A percentile compares a stretch with the other conserved stretches of the same genome.
Conservation (phyloP, 2,888 invertebrate species). For the Rhogogaster chlorosoma region DNA sequence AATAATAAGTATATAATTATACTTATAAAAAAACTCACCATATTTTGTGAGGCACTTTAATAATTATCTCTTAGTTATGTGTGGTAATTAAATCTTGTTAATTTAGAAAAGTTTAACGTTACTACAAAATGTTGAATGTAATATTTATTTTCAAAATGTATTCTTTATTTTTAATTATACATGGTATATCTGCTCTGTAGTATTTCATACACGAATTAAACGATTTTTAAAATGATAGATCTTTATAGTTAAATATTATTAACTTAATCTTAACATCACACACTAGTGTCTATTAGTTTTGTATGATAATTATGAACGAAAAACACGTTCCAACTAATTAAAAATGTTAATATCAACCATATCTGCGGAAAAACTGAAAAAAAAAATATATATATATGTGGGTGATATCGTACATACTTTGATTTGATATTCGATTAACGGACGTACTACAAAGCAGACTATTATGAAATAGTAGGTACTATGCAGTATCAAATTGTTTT, state of each 20-base stretch:
- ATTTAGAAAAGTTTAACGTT: slow-evolving; percentile 32
- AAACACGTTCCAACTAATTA: neutral
- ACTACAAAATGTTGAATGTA: slow-evolving; percentile 43
- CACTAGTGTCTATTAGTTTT: neutral
- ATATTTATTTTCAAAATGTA: slow-evolving; percentile 46
- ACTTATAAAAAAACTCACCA: slow-evolving; percentile 17
- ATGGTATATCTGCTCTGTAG: slow-evolving; percentile 30
- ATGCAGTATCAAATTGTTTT: slow-evolving; percentile 1
- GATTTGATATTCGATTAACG: neutral
- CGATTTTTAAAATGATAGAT: neutral
- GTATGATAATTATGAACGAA: neutral
- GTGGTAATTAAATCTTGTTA: slow-evolving; percentile 7
- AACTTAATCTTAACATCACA: slow-evolving; percentile 1
- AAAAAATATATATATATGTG: neutral
- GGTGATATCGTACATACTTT: neutral
- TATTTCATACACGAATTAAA: slow-evolving; percentile 14
- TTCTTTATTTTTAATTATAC: slow-evolving; percentile 9
- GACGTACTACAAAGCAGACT: slow-evolving; percentile 29
- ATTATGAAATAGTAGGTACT: neutral
- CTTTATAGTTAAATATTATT: neutral
- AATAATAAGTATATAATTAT: slow-evolving; percentile 32
- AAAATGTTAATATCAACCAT: neutral
- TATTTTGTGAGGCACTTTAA: slow-evolving; percentile 3
- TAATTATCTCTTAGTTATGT: slow-evolving; percentile 10
- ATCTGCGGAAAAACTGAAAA: neutral